Conservation (phyloP, 30 jellyfish, hydroid and myxozoan species). For the Nemopilema nomurai region DNA sequence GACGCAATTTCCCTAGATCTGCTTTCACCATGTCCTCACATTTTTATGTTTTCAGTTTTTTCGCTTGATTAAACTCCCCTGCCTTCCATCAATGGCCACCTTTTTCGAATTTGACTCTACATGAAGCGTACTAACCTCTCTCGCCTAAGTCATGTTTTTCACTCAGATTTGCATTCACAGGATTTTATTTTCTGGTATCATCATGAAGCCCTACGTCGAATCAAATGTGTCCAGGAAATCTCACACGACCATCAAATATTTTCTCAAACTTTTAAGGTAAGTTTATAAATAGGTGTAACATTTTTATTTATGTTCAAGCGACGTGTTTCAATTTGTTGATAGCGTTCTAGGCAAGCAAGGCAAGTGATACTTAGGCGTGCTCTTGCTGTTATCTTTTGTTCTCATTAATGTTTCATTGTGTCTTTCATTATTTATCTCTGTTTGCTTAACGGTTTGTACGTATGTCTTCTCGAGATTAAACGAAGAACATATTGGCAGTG, state of each 20-base stretch:
- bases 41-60: no score
- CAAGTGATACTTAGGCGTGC: background rate
- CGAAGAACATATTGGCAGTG: no score
- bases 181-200: constrained; percentile 89
- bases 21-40: background rate
- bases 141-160: background rate
- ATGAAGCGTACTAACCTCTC: background rate
- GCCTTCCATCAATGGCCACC: no score
- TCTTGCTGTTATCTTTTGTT: no score
- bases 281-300: background rate
- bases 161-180: constrained; percentile 22
- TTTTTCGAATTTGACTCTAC: no score
- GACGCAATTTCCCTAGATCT: background rate
- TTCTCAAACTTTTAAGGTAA: constrained; percentile 81
- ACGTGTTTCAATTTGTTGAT: background rate
- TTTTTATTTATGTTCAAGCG: background rate
- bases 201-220: constrained; percentile 96
- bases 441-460: no score
- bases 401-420: no score
- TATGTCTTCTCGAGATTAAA: no score
- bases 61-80: no score
- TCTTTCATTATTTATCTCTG: no score
- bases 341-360: no score
- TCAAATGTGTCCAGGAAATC: constrained; percentile 94
- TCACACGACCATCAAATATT: constrained; percentile 87